phyloP scores from a whole-genome alignment of 2,888 invertebrate species.

The Synergus itoensis region DNA sequence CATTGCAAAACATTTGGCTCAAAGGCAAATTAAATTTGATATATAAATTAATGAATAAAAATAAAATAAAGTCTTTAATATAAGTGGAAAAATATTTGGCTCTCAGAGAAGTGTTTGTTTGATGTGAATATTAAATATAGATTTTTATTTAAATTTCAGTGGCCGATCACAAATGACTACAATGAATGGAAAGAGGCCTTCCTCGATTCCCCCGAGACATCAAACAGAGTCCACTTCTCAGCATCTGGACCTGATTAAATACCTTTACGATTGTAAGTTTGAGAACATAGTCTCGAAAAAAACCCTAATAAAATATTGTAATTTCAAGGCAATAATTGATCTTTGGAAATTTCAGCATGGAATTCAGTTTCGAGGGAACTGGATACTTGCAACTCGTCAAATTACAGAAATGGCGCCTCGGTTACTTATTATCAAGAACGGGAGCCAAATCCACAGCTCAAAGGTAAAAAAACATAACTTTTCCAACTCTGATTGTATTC shows the following conservation, averaged over 20 bases:
- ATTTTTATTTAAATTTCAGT: constrained; percentile 52
- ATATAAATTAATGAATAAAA: neutral
- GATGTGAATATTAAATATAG: neutral
- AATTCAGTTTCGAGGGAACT: constrained; percentile 80
- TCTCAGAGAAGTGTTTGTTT: neutral
- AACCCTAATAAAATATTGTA: neutral
- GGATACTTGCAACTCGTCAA: constrained; percentile 77
- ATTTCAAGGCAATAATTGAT: neutral
- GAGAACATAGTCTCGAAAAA: neutral
- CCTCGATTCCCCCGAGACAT: constrained; percentile 70
- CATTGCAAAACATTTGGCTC: neutral
- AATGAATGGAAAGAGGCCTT: constrained; percentile 75
- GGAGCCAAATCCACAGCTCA: constrained; percentile 74
- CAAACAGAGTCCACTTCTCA: constrained; percentile 78
- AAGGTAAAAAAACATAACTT: constrained; percentile 64
- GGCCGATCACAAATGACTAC: constrained; percentile 73
- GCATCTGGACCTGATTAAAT: constrained; percentile 89
- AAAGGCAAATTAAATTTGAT: neutral
- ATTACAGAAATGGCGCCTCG: constrained; percentile 78
- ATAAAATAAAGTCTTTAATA: neutral
- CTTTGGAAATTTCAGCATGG: constrained; percentile 72
- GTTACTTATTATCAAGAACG: constrained; percentile 84
- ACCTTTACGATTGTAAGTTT: constrained; percentile 84
- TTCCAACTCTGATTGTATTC: neutral
- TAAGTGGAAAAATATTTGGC: neutral